Base-by-base conservation (phyloP, 2,888 invertebrate species). In the Xestia ashworthii region DNA sequence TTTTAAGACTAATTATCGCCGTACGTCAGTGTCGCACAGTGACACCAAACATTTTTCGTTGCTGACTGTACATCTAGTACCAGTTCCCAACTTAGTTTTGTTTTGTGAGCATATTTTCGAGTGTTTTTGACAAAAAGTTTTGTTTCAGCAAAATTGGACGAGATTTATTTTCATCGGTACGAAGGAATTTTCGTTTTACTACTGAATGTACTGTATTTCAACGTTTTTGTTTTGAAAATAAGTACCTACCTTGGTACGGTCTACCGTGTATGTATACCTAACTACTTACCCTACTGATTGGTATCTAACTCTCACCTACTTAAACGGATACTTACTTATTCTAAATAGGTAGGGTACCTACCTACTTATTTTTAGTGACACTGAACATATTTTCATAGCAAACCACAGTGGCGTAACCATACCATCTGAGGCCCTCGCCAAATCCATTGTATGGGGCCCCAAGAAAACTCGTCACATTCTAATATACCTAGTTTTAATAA, bases 1-100 rank as follows among this genome's bases (percentile, higher is more conserved):
- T 95, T 95, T 95, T 94, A 94, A 94, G 91, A 93, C 92, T 95
- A 95, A 95, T 95, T 94, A 95, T 93, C 91, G 80, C 91, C 85
- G 92, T 95, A 83, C 90, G 89, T 95, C 95, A 93, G 89, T 93
- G 95, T 95, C 95, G 80, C 78, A 68, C 80, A 86, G 88, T 78
- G 93, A 93, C 92, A 90, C 86, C 88, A 75, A 86, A 83, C 92
- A 95, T 94, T 94, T 92, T 90, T 94, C 90, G 88, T 82, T 58
- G 75, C 81, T 70, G 88, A 88, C 89, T 86, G 85, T 84, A 83
- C 80, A 22, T 48, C 25, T 41, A 38, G 48, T 22, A 32, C 38
- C 46, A 66, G 67, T 70, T 50, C 25, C 12, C 38, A 71, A 71
- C 22, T 80, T 44, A 53, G 22, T 68, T 60, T 38, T 72, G n/a